These are phyloP conservation scores for Synergus japonicus DNA, from an alignment of 2,888 invertebrate genomes.

Conservation along the genomic window DNA sequence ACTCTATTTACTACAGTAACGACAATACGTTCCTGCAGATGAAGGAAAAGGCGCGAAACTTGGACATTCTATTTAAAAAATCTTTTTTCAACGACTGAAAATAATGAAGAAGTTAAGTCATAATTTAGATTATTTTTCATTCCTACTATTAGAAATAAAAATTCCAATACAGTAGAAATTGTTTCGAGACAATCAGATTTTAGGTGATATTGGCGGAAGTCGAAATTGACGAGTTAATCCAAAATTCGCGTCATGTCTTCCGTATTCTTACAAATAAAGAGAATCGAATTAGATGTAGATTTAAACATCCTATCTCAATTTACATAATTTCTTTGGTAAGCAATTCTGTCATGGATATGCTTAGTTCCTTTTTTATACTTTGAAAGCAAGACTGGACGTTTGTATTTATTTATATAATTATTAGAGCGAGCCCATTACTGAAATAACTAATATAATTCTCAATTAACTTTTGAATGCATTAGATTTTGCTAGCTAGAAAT, in stretches of 20 bases:
- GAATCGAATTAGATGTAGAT: constrained; percentile 17
- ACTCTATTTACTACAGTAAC: constrained; percentile 17
- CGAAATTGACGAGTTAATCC: constrained; percentile 9
- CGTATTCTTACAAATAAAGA: constrained; percentile 29
- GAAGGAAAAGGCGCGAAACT: constrained; percentile 20
- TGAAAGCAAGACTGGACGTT: constrained; percentile 61
- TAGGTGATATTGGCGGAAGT: background rate
- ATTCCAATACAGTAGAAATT: background rate
- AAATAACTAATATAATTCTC: background rate
- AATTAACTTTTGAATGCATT: constrained; percentile 22
- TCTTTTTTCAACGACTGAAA: constrained; percentile 6
- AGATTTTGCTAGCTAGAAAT: background rate
- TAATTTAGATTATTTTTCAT: background rate
- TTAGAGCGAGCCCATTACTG: constrained; percentile 52
- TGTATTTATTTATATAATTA: constrained; percentile 55
- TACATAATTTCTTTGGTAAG: constrained; percentile 60
- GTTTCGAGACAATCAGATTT: background rate
- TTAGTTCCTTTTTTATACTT: constrained; percentile 60
- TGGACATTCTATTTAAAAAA: background rate
- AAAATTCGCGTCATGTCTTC: constrained; percentile 34
- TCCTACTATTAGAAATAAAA: background rate
- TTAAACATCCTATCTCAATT: constrained; percentile 17
- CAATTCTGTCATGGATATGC: constrained; percentile 67
- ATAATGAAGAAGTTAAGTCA: constrained; percentile 4
- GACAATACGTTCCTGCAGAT: background rate